Conservation (phyloP, 1,140 invertebrate genomes). For the Augochlora pura region DNA sequence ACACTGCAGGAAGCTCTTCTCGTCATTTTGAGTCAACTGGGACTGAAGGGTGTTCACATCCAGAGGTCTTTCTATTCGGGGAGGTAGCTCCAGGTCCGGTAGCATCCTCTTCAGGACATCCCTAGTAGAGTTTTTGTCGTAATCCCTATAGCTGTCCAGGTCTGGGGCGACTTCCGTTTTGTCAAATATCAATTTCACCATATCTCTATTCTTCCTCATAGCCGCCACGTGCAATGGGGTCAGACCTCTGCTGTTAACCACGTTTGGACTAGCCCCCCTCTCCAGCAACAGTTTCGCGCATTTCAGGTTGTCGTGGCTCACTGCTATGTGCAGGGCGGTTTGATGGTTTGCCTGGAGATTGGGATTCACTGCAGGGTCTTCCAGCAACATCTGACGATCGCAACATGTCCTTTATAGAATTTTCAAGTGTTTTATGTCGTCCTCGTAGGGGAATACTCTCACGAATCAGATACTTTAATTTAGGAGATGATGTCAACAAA, state of each 20-base stretch:
- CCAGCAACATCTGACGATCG: slow-evolving; percentile 75
- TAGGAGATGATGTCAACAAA: too few relatives aligned
- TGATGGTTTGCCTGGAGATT: slow-evolving; percentile 74
- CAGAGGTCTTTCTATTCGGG: slow-evolving; percentile 69
- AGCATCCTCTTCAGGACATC: slow-evolving; percentile 82
- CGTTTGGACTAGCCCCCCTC: slow-evolving; percentile 83
- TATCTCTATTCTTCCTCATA: slow-evolving; percentile 74
- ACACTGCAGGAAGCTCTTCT: slow-evolving; percentile 81
- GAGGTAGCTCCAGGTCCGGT: slow-evolving; percentile 83
- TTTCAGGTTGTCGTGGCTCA: slow-evolving; percentile 81
- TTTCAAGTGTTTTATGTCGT: too few relatives aligned
- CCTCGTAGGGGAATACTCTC: too few relatives aligned
- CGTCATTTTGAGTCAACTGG: slow-evolving; percentile 81
- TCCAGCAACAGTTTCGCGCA: slow-evolving; percentile 82
- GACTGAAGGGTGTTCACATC: slow-evolving; percentile 80
- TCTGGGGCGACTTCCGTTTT: slow-evolving; percentile 39
- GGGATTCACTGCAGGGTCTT: slow-evolving; percentile 71
- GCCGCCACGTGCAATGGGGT: slow-evolving; percentile 85
- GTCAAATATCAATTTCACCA: slow-evolving; percentile 60
- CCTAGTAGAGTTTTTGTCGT: slow-evolving; percentile 54
- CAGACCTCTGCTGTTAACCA: slow-evolving; percentile 82
- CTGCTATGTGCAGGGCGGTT: slow-evolving; percentile 84
- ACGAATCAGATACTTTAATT: too few relatives aligned
- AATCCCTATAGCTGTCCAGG: slow-evolving; percentile 68
- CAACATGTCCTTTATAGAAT: too few relatives aligned